Evolutionary conservation across 2,888 invertebrate species (phyloP).

Genomic region (Agrypnus murinus): DNA sequence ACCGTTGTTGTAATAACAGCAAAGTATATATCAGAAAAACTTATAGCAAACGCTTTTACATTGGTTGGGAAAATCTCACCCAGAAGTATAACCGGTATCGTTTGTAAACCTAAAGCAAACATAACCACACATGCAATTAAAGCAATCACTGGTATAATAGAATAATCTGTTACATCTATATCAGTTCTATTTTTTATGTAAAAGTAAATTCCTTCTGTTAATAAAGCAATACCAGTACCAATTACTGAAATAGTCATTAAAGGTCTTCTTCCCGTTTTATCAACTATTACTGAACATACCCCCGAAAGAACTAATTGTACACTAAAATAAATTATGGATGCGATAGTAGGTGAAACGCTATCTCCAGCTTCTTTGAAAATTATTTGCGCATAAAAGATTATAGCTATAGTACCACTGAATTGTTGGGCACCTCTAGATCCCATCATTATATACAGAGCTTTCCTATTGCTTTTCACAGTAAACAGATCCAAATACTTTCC

Average conservation of each 20-base stretch:
- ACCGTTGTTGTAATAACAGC: constrained; percentile 70
- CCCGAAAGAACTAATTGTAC: constrained; percentile 75
- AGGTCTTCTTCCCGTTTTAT: constrained; percentile 77
- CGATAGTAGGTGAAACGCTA: constrained; percentile 71
- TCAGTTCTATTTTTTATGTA: constrained; percentile 64
- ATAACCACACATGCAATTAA: constrained; percentile 70
- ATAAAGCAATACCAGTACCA: constrained; percentile 65
- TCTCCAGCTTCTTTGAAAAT: constrained; percentile 74
- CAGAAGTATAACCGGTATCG: constrained; percentile 71
- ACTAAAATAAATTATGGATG: constrained; percentile 74
- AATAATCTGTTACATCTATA: constrained; percentile 59
- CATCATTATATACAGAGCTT: constrained; percentile 76
- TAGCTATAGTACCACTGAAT: constrained; percentile 76
- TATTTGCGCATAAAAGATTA: constrained; percentile 75
- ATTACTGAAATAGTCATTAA: constrained; percentile 74
- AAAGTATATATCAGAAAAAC: constrained; percentile 72
- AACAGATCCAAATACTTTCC: constrained; percentile 74
- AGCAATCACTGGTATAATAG: constrained; percentile 69
- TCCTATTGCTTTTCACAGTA: constrained; percentile 73
- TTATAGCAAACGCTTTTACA: constrained; percentile 73
- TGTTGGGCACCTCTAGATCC: constrained; percentile 77
- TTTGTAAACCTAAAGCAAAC: constrained; percentile 72
- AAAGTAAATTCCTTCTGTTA: constrained; percentile 68
- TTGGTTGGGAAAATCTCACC: constrained; percentile 73
- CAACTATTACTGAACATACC: constrained; percentile 75